Evolutionary conservation across 1,140 invertebrate species (phyloP).

Genomic region (Drosophila tani): DNA sequence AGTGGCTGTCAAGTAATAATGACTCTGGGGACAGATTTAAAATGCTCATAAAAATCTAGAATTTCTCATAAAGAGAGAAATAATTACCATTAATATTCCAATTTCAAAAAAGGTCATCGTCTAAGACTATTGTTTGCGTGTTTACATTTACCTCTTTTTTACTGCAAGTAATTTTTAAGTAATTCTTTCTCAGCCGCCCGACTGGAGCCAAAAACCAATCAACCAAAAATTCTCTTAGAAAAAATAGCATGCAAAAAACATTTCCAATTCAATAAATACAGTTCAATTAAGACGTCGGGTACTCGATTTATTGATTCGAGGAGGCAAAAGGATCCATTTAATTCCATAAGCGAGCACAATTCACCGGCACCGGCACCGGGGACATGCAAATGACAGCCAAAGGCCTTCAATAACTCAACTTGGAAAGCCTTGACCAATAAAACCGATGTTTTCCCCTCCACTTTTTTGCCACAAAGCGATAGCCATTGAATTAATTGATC

Average conservation of each 20-base stretch:
- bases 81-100: neutral
- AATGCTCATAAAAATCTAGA: neutral
- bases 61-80: neutral
- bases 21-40: conserved; percentile 5
- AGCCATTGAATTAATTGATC: conserved; percentile 73
- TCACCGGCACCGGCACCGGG: conserved; percentile 12
- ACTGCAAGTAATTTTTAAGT: neutral
- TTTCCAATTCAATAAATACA: conserved; percentile 38
- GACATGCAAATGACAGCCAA: conserved; percentile 71
- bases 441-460: conserved; percentile 7
- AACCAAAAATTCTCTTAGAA: neutral
- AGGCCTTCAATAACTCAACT: conserved; percentile 46
- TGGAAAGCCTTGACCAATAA: conserved; percentile 45
- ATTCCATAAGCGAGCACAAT: conserved; percentile 56
- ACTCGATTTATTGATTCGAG: conserved; percentile 40
- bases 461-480: conserved; percentile 24
- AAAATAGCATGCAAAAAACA: conserved; percentile 15
- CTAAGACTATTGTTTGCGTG: too few relatives aligned
- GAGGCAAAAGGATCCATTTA: conserved; percentile 41
- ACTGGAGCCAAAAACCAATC: neutral
- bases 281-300: conserved; percentile 26
- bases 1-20: conserved; percentile 12
- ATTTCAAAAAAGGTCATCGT: too few relatives aligned
- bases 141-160: neutral
- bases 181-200: too few relatives aligned